Evolutionary conservation across 2,888 invertebrate species (phyloP), one percentile per base, ranked within the genome.

Genomic region (Amphipoea lucens): DNA sequence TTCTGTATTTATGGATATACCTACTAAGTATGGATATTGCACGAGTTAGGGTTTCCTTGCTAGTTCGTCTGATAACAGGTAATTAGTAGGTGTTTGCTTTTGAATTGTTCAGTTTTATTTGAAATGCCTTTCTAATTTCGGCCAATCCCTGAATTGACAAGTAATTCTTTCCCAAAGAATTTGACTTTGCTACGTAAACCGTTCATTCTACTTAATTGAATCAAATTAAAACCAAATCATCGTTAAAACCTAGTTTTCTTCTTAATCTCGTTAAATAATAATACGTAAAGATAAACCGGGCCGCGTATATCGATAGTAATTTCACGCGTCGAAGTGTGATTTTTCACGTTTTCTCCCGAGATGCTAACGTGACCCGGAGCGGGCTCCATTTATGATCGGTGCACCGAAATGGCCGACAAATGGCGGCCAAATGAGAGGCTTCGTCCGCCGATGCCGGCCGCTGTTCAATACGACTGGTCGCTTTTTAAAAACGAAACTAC

Each of bases 381-480:
- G 95, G 95, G 96, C 93, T 95, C 96, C 96, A 96, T 96, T 97
- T 96, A 96, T 96, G 97, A 96, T 96, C 95, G 95, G 95, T 95
- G 94, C 95, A 96, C 96, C 95, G 96, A 96, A 97, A 96, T 96
- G 96, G 95, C 96, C 96, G 96, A 96, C 97, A 97, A 97, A 97
- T 97, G 95, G 97, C 96, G 94, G 95, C 94, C 96, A 97, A 96
- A 97, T 97, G 96, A 97, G 96, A 96, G 97, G 96, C 96, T 96
- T 96, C 95, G 94, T 93, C 93, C 94, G 95, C 95, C 95, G 95
- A 94, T 93, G 93, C 94, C 93, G 95, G 93, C 93, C 94, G 93
- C 93, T 92, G 93, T 93, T 93, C 92, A 91, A 93, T 93, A 94
- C 93, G 92, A 92, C 92, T 92, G 92, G 90, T 91, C 92, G 92